These are phyloP conservation scores for Ligdia adustata DNA, from an alignment of 2,888 invertebrate genomes.

Conservation along the genomic window DNA sequence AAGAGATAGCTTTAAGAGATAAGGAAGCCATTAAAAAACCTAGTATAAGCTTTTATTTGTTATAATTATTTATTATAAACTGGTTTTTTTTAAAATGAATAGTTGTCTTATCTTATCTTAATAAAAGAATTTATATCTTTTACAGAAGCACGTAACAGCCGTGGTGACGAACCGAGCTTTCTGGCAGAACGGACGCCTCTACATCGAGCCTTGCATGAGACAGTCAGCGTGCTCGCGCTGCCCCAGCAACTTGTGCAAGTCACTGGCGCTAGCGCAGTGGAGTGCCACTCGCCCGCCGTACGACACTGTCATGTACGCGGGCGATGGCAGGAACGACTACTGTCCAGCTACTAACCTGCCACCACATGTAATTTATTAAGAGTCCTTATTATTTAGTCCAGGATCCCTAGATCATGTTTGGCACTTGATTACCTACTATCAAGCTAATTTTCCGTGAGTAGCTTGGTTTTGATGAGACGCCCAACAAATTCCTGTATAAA, in stretches of 20 bases:
- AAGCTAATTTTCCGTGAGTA: no score
- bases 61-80: no score
- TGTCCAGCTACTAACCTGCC: conserved; percentile 65
- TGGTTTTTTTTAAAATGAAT: no score
- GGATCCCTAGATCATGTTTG: no score
- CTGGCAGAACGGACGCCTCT: conserved; percentile 63
- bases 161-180: conserved; percentile 71
- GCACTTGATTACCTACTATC: no score
- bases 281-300: conserved; percentile 41
- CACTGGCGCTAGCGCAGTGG: conserved; percentile 64
- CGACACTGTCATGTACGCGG: conserved; percentile 55
- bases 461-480: no score
- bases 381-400: no score
- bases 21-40: no score
- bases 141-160: conserved; percentile 60
- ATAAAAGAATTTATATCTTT: conserved; percentile 16
- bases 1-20: no score
- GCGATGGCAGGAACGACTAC: conserved; percentile 73
- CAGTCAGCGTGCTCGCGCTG: conserved; percentile 62
- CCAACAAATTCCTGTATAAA: no score
- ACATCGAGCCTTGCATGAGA: conserved; percentile 72
- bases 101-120: no score
- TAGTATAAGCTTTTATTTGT: no score
- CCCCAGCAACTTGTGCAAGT: conserved; percentile 73
- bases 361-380: conserved; percentile 59